Evolutionary conservation across 2,797 vertebrate genomes (phyloP).

Genomic region (Notolepis coatsorum): DNA sequence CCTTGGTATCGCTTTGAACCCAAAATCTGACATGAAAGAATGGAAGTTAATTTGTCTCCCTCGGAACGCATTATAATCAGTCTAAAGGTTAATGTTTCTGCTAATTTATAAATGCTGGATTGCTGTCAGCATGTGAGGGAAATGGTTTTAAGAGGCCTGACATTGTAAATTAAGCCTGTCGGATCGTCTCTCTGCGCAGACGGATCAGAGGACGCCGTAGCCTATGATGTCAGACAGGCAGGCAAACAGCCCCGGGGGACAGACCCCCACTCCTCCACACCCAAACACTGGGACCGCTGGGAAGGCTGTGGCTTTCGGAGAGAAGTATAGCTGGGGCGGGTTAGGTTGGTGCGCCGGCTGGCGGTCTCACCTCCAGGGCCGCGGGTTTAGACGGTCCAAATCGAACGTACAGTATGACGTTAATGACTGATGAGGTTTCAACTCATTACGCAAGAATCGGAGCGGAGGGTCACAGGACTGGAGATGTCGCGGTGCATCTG

Average conservation of each 20-base stretch:
- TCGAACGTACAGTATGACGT: constrained; percentile 34
- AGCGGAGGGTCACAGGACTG: constrained; percentile 34
- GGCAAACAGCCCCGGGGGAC: constrained; percentile 80
- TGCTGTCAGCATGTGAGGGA: constrained; percentile 82
- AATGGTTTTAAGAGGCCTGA: constrained; percentile 85
- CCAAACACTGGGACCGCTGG: constrained; percentile 59
- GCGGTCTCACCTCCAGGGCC: constrained; percentile 59
- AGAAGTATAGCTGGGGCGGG: constrained; percentile 53
- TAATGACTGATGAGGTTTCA: constrained; percentile 60
- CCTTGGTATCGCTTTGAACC: constrained; percentile 65
- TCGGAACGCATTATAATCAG: constrained; percentile 83
- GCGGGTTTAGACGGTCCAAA: constrained; percentile 34
- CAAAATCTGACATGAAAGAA: constrained; percentile 83
- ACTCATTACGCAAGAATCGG: constrained; percentile 53
- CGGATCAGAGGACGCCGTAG: constrained; percentile 81
- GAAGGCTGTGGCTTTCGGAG: constrained; percentile 64
- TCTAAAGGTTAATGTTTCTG: constrained; percentile 89
- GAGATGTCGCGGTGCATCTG: constrained; percentile 52
- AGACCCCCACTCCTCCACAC: constrained; percentile 63
- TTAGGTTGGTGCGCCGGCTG: constrained; percentile 14
- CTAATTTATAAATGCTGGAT: constrained; percentile 87
- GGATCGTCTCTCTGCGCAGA: constrained; percentile 77
- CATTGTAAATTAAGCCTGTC: constrained; percentile 88
- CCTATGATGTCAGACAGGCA: constrained; percentile 83
- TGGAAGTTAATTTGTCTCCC: constrained; percentile 82